phyloP scores from a whole-genome alignment of 1,140 invertebrate species.

The Sesamia nonagrioides region DNA sequence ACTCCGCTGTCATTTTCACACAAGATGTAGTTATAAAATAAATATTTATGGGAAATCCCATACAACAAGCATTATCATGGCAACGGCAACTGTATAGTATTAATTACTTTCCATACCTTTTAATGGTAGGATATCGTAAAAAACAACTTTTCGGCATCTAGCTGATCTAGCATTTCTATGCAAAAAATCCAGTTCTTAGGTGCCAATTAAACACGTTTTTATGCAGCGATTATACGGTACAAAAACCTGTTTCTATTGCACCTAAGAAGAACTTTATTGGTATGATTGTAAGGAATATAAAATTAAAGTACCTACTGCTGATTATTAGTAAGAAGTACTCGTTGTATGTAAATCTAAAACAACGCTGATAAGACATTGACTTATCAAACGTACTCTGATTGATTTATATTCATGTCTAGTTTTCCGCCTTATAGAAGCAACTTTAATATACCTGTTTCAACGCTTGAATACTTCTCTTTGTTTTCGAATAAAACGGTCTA shows the following conservation, averaged over 20 bases:
- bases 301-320: not conserved
- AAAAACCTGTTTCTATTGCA: no score
- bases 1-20: no score
- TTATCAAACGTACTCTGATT: slow-evolving; percentile 6
- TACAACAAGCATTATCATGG: no score
- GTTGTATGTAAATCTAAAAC: slow-evolving; percentile 17
- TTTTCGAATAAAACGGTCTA: no score
- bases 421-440: not conserved
- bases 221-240: no score
- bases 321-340: not conserved
- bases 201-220: slow-evolving; percentile 5
- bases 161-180: not conserved
- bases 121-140: not conserved
- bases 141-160: slow-evolving; percentile 12
- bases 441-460: no score
- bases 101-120: not conserved
- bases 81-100: not conserved
- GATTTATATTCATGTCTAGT: not conserved
- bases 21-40: no score
- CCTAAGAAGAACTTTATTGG: no score
- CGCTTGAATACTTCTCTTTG: no score
- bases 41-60: no score
- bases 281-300: not conserved
- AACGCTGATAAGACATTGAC: not conserved
- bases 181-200: slow-evolving; percentile 7